Conservation (phyloP, 2,113 vertebrate genomes). For the Sus scrofa region DNA sequence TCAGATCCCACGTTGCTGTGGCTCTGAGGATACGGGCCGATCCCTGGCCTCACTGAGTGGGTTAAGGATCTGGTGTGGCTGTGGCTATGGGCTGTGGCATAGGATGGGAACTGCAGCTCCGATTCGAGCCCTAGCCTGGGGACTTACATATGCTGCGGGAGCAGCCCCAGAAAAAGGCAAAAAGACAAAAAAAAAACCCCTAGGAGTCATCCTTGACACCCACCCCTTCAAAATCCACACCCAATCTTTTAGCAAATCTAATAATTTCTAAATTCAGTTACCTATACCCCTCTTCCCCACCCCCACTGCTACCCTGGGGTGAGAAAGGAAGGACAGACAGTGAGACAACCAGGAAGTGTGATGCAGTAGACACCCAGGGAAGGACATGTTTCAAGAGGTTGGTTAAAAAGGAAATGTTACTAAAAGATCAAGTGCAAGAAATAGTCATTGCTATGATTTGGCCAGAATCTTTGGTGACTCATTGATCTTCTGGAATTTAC, state of each 20-base stretch:
- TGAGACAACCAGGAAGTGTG: not conserved
- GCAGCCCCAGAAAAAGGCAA: no score
- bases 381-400: not conserved
- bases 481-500: not conserved
- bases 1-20: no score
- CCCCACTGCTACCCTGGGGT: not conserved
- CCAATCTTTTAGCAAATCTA: not conserved
- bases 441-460: not conserved
- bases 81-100: no score
- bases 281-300: not conserved
- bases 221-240: not conserved
- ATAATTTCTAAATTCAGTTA: not conserved
- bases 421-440: not conserved
- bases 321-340: not conserved
- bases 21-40: no score
- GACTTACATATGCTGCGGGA: no score
- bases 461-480: constrained; percentile 37
- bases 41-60: no score
- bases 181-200: no score
- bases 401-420: constrained; percentile 34
- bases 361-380: not conserved
- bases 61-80: no score
- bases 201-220: not conserved
- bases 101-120: no score
- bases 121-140: no score